Evolutionary conservation across 2,888 invertebrate genomes (phyloP).

Genomic region (Sympetrum striolatum): DNA sequence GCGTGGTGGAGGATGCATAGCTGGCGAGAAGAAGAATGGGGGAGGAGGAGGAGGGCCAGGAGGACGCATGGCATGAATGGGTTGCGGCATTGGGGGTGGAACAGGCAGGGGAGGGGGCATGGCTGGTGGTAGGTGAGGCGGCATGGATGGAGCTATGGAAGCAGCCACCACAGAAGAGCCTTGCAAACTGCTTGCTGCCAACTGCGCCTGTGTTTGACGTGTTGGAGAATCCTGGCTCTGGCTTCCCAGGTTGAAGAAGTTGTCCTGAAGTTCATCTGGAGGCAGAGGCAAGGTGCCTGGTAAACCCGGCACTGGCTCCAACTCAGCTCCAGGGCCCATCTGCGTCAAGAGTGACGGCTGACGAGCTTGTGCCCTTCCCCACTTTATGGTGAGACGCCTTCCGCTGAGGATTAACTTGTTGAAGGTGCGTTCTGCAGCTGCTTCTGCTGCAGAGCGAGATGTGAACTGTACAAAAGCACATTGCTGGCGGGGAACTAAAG

Average conservation of each 20-base stretch:
- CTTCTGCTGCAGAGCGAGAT: slow-evolving; percentile 85
- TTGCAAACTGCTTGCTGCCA: slow-evolving; percentile 47
- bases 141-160: slow-evolving; percentile 57
- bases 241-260: slow-evolving; percentile 70
- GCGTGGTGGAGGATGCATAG: slow-evolving; percentile 53
- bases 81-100: slow-evolving; percentile 64
- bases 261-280: slow-evolving; percentile 67
- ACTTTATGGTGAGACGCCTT: slow-evolving; percentile 93
- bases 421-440: slow-evolving; percentile 94
- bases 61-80: slow-evolving; percentile 67
- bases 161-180: slow-evolving; percentile 54
- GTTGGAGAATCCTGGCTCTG: slow-evolving; percentile 51
- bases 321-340: slow-evolving; percentile 50
- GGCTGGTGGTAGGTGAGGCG: slow-evolving; percentile 59
- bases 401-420: slow-evolving; percentile 89
- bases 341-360: slow-evolving; percentile 57
- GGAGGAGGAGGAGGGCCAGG: slow-evolving; percentile 62
- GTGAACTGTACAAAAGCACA: slow-evolving; percentile 99
- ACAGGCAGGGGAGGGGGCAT: slow-evolving; percentile 59
- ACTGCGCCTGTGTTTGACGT: background rate
- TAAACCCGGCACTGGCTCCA: slow-evolving; percentile 80
- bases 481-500: slow-evolving; percentile 89
- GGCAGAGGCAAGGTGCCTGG: slow-evolving; percentile 74
- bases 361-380: slow-evolving; percentile 94
- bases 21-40: slow-evolving; percentile 62